phyloP scores from a whole-genome alignment of 2,888 invertebrate genomes.

The Pilophorus perplexus region DNA sequence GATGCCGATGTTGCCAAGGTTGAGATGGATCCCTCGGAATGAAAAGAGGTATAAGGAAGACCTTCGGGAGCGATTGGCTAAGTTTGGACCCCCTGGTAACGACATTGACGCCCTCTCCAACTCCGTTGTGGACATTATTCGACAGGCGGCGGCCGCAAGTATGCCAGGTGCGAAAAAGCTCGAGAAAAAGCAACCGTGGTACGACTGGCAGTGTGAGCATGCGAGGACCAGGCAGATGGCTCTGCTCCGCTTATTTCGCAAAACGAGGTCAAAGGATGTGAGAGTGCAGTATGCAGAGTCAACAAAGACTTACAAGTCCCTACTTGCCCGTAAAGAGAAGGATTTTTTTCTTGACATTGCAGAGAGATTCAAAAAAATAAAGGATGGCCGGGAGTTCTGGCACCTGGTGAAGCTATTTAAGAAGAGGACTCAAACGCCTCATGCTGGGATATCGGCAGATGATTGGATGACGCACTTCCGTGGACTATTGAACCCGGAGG shows the following conservation, averaged over 20 bases:
- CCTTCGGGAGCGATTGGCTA: too few relatives aligned
- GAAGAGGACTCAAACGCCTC: neutral
- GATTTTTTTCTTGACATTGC: neutral
- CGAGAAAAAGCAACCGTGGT: conserved; percentile 9
- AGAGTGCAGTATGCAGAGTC: neutral
- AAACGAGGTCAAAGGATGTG: too few relatives aligned
- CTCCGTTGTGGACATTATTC: too few relatives aligned
- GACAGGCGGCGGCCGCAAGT: too few relatives aligned
- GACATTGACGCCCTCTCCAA: too few relatives aligned
- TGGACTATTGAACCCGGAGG: neutral
- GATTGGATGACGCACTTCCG: neutral
- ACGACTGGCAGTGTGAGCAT: neutral
- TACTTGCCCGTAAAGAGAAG: neutral
- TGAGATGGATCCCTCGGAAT: neutral
- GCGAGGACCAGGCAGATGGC: neutral
- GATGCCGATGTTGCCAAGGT: neutral
- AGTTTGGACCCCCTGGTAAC: too few relatives aligned
- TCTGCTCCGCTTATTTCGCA: too few relatives aligned
- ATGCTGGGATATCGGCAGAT: neutral
- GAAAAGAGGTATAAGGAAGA: neutral
- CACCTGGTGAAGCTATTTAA: neutral
- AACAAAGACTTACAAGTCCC: neutral
- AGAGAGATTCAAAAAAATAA: neutral
- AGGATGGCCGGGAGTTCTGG: conserved; percentile 2
- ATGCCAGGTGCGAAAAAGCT: too few relatives aligned